A percentile compares a stretch with the other conserved stretches of the same genome.
phyloP scores from a whole-genome alignment of 2,113 vertebrate genomes.

The Circaetus cinerascens region DNA sequence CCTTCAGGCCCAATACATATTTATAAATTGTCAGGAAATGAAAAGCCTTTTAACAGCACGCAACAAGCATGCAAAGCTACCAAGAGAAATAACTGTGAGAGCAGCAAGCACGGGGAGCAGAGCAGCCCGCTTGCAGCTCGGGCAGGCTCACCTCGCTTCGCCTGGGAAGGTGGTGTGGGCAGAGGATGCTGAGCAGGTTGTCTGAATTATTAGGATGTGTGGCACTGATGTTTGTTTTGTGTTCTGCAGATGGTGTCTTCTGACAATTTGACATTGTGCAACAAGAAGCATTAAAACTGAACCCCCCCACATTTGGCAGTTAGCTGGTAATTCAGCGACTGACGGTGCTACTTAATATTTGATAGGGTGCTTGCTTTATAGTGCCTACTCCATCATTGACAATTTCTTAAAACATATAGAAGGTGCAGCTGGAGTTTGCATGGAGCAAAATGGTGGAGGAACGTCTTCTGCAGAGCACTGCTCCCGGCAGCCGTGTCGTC shows the following conservation, averaged over 20 bases:
- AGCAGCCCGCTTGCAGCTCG: background rate
- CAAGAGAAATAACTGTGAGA: background rate
- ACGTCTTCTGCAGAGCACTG: background rate
- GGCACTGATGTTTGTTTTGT: background rate
- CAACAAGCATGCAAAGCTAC: constrained; percentile 50
- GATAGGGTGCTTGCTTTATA: background rate
- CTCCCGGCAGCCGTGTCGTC: accelerated
- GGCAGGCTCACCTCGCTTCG: background rate
- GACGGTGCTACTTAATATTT: background rate
- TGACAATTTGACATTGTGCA: background rate
- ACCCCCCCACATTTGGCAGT: background rate
- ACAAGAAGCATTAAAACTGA: background rate
- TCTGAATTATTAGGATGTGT: background rate
- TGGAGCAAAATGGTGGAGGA: background rate
- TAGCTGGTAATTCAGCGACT: background rate
- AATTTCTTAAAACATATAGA: background rate
- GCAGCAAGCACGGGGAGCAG: background rate
- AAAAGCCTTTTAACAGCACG: constrained; percentile 46
- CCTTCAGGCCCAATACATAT: constrained; percentile 69
- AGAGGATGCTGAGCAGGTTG: background rate
- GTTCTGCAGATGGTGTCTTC: background rate
- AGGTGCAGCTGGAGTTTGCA: background rate
- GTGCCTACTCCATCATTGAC: background rate
- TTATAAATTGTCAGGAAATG: constrained; percentile 69
- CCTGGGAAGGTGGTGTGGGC: background rate